These are phyloP conservation scores for Protophormia terraenovae DNA, from an alignment of 2,888 invertebrate species.

Conservation along the genomic window DNA sequence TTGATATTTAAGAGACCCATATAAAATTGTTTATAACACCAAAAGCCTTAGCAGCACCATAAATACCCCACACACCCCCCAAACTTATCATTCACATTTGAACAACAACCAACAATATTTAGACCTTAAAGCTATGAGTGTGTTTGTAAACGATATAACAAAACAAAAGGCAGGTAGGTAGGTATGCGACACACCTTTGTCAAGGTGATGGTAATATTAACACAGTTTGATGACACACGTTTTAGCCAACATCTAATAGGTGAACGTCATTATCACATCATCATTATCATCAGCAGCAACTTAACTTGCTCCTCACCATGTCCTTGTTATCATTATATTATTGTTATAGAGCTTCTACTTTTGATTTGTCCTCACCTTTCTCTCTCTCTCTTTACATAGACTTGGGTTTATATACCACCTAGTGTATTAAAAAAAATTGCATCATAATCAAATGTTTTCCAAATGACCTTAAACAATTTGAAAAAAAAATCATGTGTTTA, in stretches of 20 bases:
- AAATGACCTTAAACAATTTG: conserved; percentile 34
- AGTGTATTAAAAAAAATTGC: conserved; percentile 24
- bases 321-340: conserved; percentile 3
- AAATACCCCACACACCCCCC: not conserved
- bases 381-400: not conserved
- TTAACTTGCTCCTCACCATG: not conserved
- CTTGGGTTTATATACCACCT: no score
- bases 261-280: conserved; percentile 54
- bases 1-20: conserved; percentile 9
- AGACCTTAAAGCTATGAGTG: not conserved
- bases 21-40: conserved; percentile 12
- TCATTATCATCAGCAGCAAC: not conserved
- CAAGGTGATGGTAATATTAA: conserved; percentile 52
- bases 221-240: conserved; percentile 55
- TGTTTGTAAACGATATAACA: not conserved
- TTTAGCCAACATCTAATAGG: conserved; percentile 29
- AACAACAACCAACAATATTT: not conserved
- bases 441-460: conserved; percentile 25
- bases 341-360: conserved; percentile 6
- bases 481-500: not conserved
- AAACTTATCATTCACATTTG: not conserved
- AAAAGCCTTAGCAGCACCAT: not conserved
- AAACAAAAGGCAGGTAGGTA: not conserved
- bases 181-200: conserved; percentile 54
- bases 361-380: not conserved